Evolutionary conservation across 2,888 invertebrate species (phyloP), one percentile per base, ranked within the genome.

Genomic region (Dorcus parallelipipedus): DNA sequence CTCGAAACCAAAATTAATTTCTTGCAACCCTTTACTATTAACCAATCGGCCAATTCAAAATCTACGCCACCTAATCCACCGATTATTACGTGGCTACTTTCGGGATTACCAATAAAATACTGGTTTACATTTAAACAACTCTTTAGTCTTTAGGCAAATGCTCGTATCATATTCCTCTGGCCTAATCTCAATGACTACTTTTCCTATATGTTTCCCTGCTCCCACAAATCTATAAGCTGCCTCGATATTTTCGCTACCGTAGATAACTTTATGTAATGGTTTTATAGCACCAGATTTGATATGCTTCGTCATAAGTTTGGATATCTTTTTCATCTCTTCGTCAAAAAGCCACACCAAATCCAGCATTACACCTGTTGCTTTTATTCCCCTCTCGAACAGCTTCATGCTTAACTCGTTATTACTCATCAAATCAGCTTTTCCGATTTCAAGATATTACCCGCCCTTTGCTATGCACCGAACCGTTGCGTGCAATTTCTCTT

Each of bases 51-150:
- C 50, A 96, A 76, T 75, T 97, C 96, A 50, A 97, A 80, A 4
- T 96, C 96, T 72, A 97, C 93, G 0, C 96, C 96, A 45, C 97
- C 97, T 0, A 97, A 81, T 48, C 96, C 95, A 9, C 91, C 91
- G 1, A 87, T 81, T 3, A 91, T 82, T 0, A 91, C 70, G 17
- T 53, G 49, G 1, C 50, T 50, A 14, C 26, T 41, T 9, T 51
- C 42, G 3, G 52, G 52, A 26, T 56, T 48, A n/a, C 55, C 55
- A 52, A 42, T 52, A 49, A 39, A 55, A 69, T 63, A 68, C 66
- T 63, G 47, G 9, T 59, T 63, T 17, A 5, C 26, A 52, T 8
- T 60, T 52, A 40, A 54, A 65, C 7, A 51, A 5, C 5, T 42
- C 42, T 7, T 10, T 45, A n/a, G 48, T 10, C 3, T 47, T 39